These are phyloP conservation scores for Silurus lanzhouensis DNA, from an alignment of 2,797 vertebrate species.

Conservation along the genomic window DNA sequence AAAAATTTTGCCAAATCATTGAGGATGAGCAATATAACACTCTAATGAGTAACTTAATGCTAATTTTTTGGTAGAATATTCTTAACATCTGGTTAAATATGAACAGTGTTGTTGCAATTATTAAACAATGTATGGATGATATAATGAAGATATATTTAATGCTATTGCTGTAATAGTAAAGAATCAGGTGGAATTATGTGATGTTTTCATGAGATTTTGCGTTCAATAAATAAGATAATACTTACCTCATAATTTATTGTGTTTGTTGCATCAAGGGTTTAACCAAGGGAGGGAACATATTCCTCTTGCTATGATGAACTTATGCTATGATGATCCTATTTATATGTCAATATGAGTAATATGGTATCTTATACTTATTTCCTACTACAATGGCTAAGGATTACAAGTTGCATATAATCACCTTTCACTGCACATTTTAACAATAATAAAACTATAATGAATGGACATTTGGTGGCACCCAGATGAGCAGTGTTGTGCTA, in stretches of 20 bases:
- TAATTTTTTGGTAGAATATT: not conserved
- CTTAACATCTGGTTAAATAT: not conserved
- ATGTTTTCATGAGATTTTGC: not conserved
- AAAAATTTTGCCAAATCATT: not conserved
- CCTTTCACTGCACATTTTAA: too few species aligned
- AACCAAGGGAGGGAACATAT: not conserved
- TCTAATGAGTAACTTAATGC: not conserved
- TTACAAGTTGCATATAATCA: too few species aligned
- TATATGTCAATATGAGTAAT: too few species aligned
- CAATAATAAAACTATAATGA: too few species aligned
- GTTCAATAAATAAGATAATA: not conserved
- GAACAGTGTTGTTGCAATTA: not conserved
- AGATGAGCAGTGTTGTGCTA: too few species aligned
- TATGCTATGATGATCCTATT: too few species aligned
- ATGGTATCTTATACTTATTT: too few species aligned
- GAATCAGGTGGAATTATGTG: not conserved
- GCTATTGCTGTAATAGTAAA: too few species aligned
- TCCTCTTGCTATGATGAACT: not conserved
- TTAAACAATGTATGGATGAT: not conserved
- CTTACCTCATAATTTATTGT: not conserved
- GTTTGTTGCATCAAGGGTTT: not conserved
- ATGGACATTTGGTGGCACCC: too few species aligned
- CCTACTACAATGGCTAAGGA: too few species aligned
- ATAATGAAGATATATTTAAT: not conserved
- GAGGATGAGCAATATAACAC: not conserved